These are phyloP conservation scores for Bacillus rossius DNA, from an alignment of 1,140 invertebrate species.

Conservation along the genomic window DNA sequence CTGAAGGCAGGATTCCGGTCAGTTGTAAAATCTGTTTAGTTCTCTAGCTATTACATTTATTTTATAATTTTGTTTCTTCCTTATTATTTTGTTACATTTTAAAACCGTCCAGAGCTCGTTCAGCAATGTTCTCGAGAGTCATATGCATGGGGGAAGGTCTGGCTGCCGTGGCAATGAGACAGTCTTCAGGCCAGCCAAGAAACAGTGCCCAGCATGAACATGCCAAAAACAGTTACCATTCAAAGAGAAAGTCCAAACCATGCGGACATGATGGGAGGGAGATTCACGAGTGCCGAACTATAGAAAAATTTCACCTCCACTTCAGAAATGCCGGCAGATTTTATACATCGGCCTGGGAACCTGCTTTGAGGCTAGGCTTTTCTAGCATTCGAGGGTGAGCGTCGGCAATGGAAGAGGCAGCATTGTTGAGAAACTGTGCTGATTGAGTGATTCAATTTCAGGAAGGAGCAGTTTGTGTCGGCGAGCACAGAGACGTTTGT, in stretches of 20 bases:
- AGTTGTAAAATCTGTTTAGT: conserved; percentile 20
- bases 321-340: conserved; percentile 5
- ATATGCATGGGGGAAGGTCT: conserved; percentile 25
- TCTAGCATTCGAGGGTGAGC: neutral
- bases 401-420: neutral
- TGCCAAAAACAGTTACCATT: no score
- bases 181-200: conserved; percentile 28
- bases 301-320: no score
- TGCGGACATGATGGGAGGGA: no score
- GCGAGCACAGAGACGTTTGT: conserved; percentile 17
- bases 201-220: conserved; percentile 6
- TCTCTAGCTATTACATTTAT: neutral
- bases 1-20: conserved; percentile 19
- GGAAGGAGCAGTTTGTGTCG: conserved; percentile 9
- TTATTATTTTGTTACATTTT: conserved; percentile 8
- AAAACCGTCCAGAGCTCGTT: conserved; percentile 5
- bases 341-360: conserved; percentile 14
- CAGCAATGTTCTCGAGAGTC: conserved; percentile 4
- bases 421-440: neutral
- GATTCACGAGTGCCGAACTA: no score
- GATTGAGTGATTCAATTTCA: conserved; percentile 16
- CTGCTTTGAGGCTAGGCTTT: conserved; percentile 15
- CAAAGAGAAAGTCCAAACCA: no score
- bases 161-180: conserved; percentile 41
- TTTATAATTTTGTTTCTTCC: neutral